Evolutionary conservation across 2,888 invertebrate species (phyloP).

Genomic region (Plebejus argus): DNA sequence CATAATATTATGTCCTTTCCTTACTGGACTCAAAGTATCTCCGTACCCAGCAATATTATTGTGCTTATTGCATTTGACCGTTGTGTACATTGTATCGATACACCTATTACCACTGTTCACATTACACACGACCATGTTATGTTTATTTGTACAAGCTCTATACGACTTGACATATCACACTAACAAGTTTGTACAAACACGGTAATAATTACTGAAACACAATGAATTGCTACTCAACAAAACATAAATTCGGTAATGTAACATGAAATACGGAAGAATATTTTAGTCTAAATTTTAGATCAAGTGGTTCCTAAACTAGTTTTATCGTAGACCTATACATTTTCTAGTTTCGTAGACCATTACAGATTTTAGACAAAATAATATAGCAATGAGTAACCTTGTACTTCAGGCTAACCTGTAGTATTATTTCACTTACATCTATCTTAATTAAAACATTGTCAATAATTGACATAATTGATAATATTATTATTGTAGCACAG

Average conservation of each 20-base stretch:
- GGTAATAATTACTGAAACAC: neutral
- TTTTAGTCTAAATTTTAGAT: neutral
- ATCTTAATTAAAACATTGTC: no score
- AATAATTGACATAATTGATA: no score
- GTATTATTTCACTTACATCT: no score
- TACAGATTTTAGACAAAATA: neutral
- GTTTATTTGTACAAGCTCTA: neutral
- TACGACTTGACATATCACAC: neutral
- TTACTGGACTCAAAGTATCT: no score
- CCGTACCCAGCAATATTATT: no score
- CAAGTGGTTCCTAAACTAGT: neutral
- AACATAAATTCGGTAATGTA: neutral
- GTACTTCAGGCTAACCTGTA: no score
- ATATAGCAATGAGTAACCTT: neutral
- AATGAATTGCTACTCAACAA: conserved; percentile 1
- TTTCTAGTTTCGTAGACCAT: neutral
- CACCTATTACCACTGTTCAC: neutral
- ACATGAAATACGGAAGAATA: neutral
- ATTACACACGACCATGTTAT: neutral
- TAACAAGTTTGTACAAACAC: neutral
- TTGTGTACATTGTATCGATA: neutral
- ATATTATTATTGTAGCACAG: no score
- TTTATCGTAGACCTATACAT: neutral
- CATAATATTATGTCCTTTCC: no score
- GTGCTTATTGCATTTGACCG: neutral